A percentile compares a stretch with the other conserved stretches of the same genome.
These are phyloP conservation scores for Nowickia ferox DNA, from an alignment of 2,888 invertebrate species.

Conservation along the genomic window DNA sequence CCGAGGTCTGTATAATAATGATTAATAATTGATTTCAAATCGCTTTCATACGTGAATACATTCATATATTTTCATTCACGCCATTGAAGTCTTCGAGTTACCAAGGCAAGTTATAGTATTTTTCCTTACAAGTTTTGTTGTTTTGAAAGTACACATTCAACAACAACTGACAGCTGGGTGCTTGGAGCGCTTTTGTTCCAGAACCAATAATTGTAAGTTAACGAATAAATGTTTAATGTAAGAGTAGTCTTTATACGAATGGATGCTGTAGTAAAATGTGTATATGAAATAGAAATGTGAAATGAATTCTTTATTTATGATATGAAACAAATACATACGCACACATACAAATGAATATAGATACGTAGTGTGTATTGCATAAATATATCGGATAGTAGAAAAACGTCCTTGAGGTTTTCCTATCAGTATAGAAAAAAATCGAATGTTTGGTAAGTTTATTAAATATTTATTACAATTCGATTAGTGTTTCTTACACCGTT, in stretches of 20 bases:
- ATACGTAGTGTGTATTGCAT: too few species aligned
- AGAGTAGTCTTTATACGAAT: neutral
- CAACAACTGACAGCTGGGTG: constrained; percentile 55
- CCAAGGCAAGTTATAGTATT: neutral
- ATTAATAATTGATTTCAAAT: constrained; percentile 28
- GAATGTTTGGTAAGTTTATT: neutral
- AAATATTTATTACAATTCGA: too few species aligned
- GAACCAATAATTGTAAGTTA: neutral
- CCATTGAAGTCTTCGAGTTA: neutral
- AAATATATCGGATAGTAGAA: too few species aligned
- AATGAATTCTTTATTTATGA: neutral
- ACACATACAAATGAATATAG: neutral
- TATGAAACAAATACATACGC: neutral
- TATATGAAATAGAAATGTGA: neutral
- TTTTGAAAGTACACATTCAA: constrained; percentile 24
- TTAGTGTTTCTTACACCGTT: too few species aligned
- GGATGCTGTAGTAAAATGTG: neutral
- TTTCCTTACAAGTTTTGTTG: neutral
- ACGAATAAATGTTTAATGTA: neutral
- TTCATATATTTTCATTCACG: neutral
- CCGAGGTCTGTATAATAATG: neutral
- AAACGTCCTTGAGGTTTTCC: too few species aligned
- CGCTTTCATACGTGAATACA: neutral
- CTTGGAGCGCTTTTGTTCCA: neutral
- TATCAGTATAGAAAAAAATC: neutral